A percentile compares a stretch with the other conserved stretches of the same genome.
Evolutionary conservation across 2,113 vertebrate species (phyloP).

Genomic region (Lepus europaeus): DNA sequence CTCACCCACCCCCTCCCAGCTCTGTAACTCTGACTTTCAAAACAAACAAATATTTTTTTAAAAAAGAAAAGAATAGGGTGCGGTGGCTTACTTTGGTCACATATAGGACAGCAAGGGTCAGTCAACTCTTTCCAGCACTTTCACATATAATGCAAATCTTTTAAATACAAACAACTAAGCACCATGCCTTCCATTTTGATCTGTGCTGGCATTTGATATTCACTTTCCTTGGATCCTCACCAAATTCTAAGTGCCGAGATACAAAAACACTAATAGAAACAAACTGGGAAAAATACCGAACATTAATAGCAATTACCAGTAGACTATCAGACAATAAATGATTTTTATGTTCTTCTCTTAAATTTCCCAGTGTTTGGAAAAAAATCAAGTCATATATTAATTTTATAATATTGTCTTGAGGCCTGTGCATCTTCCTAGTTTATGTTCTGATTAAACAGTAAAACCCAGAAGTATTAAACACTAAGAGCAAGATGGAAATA

Average conservation of each 20-base stretch:
- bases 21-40: no score
- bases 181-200: not conserved
- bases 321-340: not conserved
- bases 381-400: not conserved
- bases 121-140: not conserved
- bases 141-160: not conserved
- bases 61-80: not conserved
- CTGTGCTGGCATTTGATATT: not conserved
- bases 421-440: not conserved
- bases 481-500: not conserved
- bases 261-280: not conserved
- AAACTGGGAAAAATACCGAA: not conserved
- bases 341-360: constrained; percentile 17
- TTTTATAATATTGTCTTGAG: constrained; percentile 15
- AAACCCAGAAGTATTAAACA: not conserved
- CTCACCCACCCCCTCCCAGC: no score
- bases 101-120: not conserved
- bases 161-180: not conserved
- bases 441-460: constrained; percentile 28
- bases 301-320: not conserved
- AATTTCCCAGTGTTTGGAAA: constrained; percentile 15
- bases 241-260: not conserved
- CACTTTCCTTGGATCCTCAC: not conserved
- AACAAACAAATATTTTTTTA: no score
- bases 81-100: not conserved